Conservation (phyloP, 2,888 invertebrate genomes). For the Tromatobia lineatoria region DNA sequence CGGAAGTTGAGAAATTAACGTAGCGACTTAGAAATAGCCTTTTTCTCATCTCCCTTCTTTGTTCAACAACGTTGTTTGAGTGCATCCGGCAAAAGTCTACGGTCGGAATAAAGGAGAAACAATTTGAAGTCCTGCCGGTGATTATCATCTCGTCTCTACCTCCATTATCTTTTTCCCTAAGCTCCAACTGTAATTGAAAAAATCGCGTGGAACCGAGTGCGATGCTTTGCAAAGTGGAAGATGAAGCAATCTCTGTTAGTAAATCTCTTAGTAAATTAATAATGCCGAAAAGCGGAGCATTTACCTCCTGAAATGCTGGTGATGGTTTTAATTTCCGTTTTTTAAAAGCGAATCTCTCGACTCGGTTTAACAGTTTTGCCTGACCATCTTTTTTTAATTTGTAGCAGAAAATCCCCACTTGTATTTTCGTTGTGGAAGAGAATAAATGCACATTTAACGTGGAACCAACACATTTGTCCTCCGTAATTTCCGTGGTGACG, state of each 20-base stretch:
- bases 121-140: conserved; percentile 37
- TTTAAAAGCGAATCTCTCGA: conserved; percentile 38
- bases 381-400: background rate
- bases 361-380: conserved; percentile 9
- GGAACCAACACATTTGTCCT: conserved; percentile 16
- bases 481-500: background rate
- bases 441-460: background rate
- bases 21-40: conserved; percentile 7
- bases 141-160: conserved; percentile 15
- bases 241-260: conserved; percentile 20
- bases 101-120: conserved; percentile 55
- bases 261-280: conserved; percentile 32
- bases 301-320: conserved; percentile 22
- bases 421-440: conserved; percentile 33
- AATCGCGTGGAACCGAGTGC: conserved; percentile 37
- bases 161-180: background rate
- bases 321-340: conserved; percentile 40
- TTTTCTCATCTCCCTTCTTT: background rate
- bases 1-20: background rate
- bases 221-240: conserved; percentile 9
- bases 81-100: conserved; percentile 39
- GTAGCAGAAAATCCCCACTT: conserved; percentile 21
- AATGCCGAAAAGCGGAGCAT: conserved; percentile 28
- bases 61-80: conserved; percentile 42
- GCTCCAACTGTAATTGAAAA: conserved; percentile 56